A percentile compares a stretch with the other conserved stretches of the same genome.
Evolutionary conservation across 2,113 vertebrate species (phyloP).

Genomic region (Melanostigma gelatinosum): DNA sequence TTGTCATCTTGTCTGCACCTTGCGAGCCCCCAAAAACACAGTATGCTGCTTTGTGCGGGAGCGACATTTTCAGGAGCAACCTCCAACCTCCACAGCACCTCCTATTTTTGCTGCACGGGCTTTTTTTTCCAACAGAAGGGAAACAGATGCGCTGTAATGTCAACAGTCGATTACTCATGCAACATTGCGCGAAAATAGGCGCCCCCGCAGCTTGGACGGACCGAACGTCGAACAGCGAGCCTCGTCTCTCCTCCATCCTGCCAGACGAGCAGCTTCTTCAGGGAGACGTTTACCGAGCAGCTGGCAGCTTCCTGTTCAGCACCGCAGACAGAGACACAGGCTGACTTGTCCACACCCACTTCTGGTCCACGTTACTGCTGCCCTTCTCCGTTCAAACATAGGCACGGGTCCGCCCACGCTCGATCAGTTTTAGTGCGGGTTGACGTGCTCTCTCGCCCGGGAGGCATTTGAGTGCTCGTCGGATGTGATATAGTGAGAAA

Average conservation of each 20-base stretch:
- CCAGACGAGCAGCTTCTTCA: slow-evolving; percentile 23
- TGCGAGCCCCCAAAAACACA: slow-evolving; percentile 14
- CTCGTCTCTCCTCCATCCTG: slow-evolving; percentile 12
- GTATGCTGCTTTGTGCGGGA: slow-evolving; percentile 56
- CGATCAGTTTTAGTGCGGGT: slow-evolving; percentile 54
- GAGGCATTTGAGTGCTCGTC: slow-evolving; percentile 49
- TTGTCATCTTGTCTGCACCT: slow-evolving; percentile 61
- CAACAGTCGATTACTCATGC: slow-evolving; percentile 76
- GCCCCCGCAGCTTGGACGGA: slow-evolving; percentile 56
- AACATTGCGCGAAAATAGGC: slow-evolving; percentile 63
- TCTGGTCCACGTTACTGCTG: slow-evolving; percentile 37
- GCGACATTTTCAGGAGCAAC: slow-evolving; percentile 62
- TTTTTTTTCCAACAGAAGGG: slow-evolving; percentile 56
- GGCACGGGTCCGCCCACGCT: slow-evolving; percentile 54
- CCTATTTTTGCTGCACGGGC: slow-evolving; percentile 23
- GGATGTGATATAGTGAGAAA: slow-evolving; percentile 53
- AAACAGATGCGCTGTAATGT: slow-evolving; percentile 76
- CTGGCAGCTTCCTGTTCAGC: slow-evolving; percentile 59
- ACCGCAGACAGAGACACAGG: slow-evolving; percentile 67
- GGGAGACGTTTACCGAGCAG: background rate
- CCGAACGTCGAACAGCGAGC: slow-evolving; percentile 7
- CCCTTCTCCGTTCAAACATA: slow-evolving; percentile 24
- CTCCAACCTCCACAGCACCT: slow-evolving; percentile 35
- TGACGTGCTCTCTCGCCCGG: slow-evolving; percentile 43
- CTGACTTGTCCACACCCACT: slow-evolving; percentile 67